These are phyloP conservation scores for Eupithecia subumbrata DNA, from an alignment of 2,888 invertebrate genomes.

Conservation along the genomic window DNA sequence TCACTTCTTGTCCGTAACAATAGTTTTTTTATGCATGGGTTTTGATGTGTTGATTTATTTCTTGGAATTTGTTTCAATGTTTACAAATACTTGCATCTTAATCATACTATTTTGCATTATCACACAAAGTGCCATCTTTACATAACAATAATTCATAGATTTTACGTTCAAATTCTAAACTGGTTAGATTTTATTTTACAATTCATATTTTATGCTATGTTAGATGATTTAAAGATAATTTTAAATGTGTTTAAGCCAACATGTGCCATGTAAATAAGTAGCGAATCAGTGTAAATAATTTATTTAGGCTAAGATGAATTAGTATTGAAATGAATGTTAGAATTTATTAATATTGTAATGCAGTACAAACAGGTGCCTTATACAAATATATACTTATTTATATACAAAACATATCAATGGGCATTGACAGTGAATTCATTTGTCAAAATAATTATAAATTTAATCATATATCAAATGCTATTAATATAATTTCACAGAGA, in stretches of 20 bases:
- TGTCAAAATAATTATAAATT: background rate
- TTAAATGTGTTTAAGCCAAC: slow-evolving; percentile 56
- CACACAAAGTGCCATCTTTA: slow-evolving; percentile 45
- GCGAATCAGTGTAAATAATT: slow-evolving; percentile 49
- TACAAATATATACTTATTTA: slow-evolving; percentile 30
- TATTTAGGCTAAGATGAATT: slow-evolving; percentile 41
- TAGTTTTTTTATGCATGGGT: background rate
- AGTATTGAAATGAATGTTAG: slow-evolving; percentile 32
- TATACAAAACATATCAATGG: slow-evolving; percentile 37
- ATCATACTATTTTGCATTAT: background rate
- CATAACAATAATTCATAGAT: slow-evolving; percentile 28
- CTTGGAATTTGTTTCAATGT: background rate
- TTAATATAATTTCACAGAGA: slow-evolving; percentile 8
- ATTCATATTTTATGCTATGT: slow-evolving; percentile 18
- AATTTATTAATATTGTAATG: slow-evolving; percentile 45
- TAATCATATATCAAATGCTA: background rate
- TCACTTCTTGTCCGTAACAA: background rate
- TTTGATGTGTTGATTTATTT: background rate
- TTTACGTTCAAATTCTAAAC: slow-evolving; percentile 28
- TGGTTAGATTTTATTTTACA: slow-evolving; percentile 30
- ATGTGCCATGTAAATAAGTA: slow-evolving; percentile 79
- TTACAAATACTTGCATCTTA: background rate
- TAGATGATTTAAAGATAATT: slow-evolving; percentile 18
- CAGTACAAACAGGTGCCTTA: slow-evolving; percentile 70
- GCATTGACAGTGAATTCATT: slow-evolving; percentile 28